These are phyloP conservation scores for Gonioctena quinquepunctata DNA, from an alignment of 1,140 invertebrate genomes.

Conservation along the genomic window DNA sequence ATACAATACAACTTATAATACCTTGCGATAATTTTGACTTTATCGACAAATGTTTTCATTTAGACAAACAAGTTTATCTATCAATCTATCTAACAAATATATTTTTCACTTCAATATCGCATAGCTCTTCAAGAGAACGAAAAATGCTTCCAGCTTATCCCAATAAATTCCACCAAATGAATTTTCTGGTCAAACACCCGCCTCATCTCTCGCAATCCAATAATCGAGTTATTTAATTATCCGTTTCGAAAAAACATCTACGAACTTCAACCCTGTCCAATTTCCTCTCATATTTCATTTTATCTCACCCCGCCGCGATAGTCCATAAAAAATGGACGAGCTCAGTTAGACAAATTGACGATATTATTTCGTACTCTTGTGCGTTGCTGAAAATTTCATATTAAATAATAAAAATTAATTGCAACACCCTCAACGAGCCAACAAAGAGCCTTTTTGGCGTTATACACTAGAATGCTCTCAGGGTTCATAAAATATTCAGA, in stretches of 20 bases:
- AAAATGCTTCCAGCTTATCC: neutral
- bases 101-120: too few species aligned
- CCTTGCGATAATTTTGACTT: too few species aligned
- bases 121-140: neutral
- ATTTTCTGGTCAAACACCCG: neutral
- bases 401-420: conserved; percentile 8
- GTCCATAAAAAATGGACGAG: neutral
- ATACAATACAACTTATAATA: too few species aligned
- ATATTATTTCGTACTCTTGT: neutral
- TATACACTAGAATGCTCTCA: neutral
- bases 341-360: neutral
- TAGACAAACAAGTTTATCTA: too few species aligned
- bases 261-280: neutral
- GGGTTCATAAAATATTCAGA: neutral
- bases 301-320: neutral
- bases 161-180: neutral
- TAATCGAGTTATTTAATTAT: neutral
- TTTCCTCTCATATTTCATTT: neutral
- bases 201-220: neutral
- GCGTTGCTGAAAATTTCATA: neutral
- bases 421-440: neutral
- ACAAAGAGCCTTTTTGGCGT: neutral
- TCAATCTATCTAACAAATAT: too few species aligned
- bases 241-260: neutral
- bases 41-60: too few species aligned